Percentiles rank a stretch among this genome's conserved stretches.
phyloP scores from a whole-genome alignment of 2,888 invertebrate genomes.

The Drosophila putrida region DNA sequence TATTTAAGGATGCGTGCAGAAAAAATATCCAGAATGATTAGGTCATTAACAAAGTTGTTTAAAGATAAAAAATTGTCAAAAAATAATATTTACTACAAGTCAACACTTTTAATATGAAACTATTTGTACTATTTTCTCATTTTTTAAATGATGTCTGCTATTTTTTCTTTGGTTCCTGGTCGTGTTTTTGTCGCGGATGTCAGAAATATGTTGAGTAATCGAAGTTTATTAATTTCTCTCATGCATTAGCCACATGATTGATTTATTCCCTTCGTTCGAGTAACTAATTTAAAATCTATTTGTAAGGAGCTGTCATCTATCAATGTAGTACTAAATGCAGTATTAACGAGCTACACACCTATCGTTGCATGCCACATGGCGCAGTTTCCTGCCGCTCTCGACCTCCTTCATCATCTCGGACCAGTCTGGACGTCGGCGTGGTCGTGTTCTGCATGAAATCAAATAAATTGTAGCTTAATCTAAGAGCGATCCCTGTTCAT shows the following conservation, averaged over 20 bases:
- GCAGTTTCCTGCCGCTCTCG: conserved; percentile 91
- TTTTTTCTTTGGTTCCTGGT: too few relatives aligned
- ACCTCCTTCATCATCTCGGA: conserved; percentile 96
- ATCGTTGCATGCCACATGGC: conserved; percentile 94
- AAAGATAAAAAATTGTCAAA: too few relatives aligned
- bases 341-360: conserved; percentile 85
- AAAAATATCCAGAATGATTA: too few relatives aligned
- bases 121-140: too few relatives aligned
- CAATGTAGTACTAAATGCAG: too few relatives aligned
- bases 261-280: not conserved
- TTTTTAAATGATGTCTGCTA: too few relatives aligned
- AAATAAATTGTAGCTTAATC: conserved; percentile 50
- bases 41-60: too few relatives aligned
- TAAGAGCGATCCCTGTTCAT: conserved; percentile 2
- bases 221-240: not conserved
- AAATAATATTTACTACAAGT: too few relatives aligned
- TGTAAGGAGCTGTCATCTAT: conserved; percentile 5
- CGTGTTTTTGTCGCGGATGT: too few relatives aligned
- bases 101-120: too few relatives aligned
- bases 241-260: not conserved
- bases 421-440: conserved; percentile 94
- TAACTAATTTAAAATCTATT: conserved; percentile 2
- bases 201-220: too few relatives aligned
- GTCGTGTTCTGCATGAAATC: conserved; percentile 87
- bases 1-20: too few relatives aligned